These are phyloP conservation scores for Tiliqua scincoides DNA, from an alignment of 2,113 vertebrate species.

Conservation along the genomic window DNA sequence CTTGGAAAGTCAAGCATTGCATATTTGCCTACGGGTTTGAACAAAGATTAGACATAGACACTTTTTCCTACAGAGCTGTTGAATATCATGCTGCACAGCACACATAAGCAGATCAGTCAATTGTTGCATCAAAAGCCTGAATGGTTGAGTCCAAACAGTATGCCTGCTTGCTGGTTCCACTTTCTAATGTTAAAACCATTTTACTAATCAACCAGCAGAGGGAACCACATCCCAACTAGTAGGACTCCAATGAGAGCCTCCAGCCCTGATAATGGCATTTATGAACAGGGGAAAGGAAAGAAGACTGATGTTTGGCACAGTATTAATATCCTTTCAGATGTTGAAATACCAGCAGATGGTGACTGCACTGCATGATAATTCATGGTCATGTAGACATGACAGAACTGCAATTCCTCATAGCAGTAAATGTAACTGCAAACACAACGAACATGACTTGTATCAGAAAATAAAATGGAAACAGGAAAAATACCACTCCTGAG, in stretches of 20 bases:
- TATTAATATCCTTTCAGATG: background rate
- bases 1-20: too few species aligned
- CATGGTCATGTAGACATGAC: background rate
- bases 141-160: too few species aligned
- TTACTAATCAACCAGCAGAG: conserved; percentile 12
- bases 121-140: too few species aligned
- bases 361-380: background rate
- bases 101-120: too few species aligned
- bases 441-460: background rate
- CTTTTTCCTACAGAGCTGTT: too few species aligned
- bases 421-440: background rate
- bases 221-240: background rate
- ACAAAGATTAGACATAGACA: too few species aligned
- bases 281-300: background rate
- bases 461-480: background rate
- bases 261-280: background rate
- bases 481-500: background rate
- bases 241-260: too few species aligned
- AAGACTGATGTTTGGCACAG: background rate
- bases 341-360: background rate
- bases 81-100: too few species aligned
- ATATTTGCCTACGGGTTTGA: too few species aligned
- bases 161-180: too few species aligned
- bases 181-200: conserved; percentile 1
- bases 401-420: background rate